Conservation (phyloP, 2,888 invertebrate species). For the Dynastes tityus region DNA sequence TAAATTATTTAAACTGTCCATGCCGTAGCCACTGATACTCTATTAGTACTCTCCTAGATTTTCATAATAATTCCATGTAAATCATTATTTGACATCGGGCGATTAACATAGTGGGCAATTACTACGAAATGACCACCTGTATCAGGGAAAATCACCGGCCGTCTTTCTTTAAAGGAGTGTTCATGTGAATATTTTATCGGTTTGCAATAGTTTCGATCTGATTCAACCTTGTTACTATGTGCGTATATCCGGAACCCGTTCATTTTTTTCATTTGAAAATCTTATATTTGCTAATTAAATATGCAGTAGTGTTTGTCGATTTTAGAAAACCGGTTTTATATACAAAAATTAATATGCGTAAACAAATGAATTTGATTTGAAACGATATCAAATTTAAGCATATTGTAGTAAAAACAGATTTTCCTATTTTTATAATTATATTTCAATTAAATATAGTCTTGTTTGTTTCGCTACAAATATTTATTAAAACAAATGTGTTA, state of each 20-base stretch:
- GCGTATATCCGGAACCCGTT: too few relatives aligned
- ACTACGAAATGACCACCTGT: constrained; percentile 6
- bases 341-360: too few relatives aligned
- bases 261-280: background rate
- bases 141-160: background rate
- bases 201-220: constrained; percentile 3
- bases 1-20: constrained; percentile 2
- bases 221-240: background rate
- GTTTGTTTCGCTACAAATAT: too few relatives aligned
- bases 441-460: too few relatives aligned
- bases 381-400: too few relatives aligned
- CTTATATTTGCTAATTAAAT: too few relatives aligned
- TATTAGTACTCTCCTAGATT: background rate
- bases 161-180: background rate
- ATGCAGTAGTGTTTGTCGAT: too few relatives aligned
- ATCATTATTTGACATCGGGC: constrained; percentile 3
- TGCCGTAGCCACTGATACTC: background rate
- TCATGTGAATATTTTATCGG: background rate
- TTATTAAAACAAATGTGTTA: too few relatives aligned
- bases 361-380: too few relatives aligned
- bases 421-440: too few relatives aligned
- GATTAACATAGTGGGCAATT: constrained; percentile 3
- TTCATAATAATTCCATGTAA: constrained; percentile 3
- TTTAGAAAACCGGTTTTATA: too few relatives aligned
- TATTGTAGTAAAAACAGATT: too few relatives aligned